A percentile compares a stretch with the other conserved stretches of the same genome.
Conservation (phyloP, 2,113 vertebrate genomes). For the Heterochromis multidens region DNA sequence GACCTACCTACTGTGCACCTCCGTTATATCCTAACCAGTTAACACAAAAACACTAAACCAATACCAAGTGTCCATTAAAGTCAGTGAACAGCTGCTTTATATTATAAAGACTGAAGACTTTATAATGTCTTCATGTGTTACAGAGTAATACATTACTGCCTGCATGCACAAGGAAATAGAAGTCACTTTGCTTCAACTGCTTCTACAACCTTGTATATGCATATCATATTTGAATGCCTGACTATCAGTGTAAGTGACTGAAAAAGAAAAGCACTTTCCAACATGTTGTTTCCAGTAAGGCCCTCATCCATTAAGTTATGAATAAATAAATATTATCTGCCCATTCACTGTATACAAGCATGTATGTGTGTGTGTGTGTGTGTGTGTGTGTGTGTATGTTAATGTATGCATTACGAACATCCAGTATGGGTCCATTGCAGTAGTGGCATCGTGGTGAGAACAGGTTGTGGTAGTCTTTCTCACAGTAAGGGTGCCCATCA, state of each 20-base stretch:
- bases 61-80: neutral
- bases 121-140: neutral
- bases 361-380: neutral
- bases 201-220: neutral
- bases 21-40: neutral
- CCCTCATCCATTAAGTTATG: conserved; percentile 46
- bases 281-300: conserved; percentile 24
- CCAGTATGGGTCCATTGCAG: conserved; percentile 94
- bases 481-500: conserved; percentile 92
- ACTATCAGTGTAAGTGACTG: neutral
- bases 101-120: too few species aligned
- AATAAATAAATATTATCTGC: conserved; percentile 56
- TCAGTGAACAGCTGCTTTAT: neutral
- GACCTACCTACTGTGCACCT: neutral
- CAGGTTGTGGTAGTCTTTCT: conserved; percentile 93
- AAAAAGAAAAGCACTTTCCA: conserved; percentile 9
- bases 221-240: neutral
- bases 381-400: neutral
- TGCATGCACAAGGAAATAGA: neutral
- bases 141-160: neutral
- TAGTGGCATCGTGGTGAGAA: conserved; percentile 95
- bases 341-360: neutral
- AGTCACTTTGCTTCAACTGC: neutral
- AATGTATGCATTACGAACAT: conserved; percentile 81
- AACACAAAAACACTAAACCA: neutral